Percentiles rank a stretch among this genome's conserved stretches.
phyloP scores from a whole-genome alignment of 2,797 vertebrate genomes.

The Pelochelys cantorii region DNA sequence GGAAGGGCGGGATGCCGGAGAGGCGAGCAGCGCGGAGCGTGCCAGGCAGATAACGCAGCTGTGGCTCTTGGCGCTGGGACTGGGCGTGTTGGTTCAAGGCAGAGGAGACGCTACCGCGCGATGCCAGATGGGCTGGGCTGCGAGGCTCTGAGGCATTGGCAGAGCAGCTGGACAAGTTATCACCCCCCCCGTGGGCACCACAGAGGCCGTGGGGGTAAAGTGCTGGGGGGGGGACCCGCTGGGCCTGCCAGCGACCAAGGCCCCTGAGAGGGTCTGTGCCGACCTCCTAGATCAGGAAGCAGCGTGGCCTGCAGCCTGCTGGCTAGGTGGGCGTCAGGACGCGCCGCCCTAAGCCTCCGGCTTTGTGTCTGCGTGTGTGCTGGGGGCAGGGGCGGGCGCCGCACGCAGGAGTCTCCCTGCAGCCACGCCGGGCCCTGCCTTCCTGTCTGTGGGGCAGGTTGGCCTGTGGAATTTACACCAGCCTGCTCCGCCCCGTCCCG shows the following conservation, averaged over 20 bases:
- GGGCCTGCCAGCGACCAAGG: neutral
- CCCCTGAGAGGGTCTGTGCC: neutral
- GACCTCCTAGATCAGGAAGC: neutral
- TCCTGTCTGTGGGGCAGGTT: neutral
- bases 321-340: conserved; percentile 51
- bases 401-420: conserved; percentile 63
- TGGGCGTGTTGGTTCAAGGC: neutral
- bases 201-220: rapidly evolving
- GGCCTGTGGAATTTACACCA: neutral
- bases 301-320: conserved; percentile 21
- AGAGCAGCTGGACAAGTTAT: neutral
- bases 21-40: neutral
- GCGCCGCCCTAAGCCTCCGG: conserved; percentile 70
- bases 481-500: no score
- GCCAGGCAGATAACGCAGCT: neutral
- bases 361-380: conserved; percentile 35
- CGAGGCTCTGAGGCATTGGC: neutral
- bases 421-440: conserved; percentile 47
- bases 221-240: neutral
- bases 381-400: conserved; percentile 69
- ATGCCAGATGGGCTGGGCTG: neutral
- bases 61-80: neutral
- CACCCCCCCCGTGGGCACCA: neutral
- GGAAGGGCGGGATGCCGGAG: neutral
- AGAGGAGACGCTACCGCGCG: neutral